Conservation (phyloP, 2,888 invertebrate species). For the Physocephala rufipes region DNA sequence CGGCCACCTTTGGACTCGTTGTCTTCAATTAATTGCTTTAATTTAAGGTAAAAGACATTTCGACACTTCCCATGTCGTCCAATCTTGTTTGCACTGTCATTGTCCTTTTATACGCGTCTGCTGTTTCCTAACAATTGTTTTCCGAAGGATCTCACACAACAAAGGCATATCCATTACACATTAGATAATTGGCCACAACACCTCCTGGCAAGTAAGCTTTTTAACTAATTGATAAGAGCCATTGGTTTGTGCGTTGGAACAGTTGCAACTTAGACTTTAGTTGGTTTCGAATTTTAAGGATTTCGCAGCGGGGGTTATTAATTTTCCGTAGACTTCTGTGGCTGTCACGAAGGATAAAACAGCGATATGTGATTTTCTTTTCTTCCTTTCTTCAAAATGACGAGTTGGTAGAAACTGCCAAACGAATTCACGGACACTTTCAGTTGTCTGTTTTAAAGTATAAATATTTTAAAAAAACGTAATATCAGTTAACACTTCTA, state of each 20-base stretch:
- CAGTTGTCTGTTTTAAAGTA: no score
- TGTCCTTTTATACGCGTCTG: neutral
- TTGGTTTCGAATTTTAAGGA: constrained; percentile 4
- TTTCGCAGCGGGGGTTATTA: constrained; percentile 2
- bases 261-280: constrained; percentile 18
- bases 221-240: constrained; percentile 34
- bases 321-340: no score
- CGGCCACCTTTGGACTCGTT: neutral
- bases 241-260: neutral
- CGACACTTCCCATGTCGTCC: no score
- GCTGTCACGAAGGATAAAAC: no score
- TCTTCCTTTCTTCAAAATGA: no score
- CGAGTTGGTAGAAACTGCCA: no score
- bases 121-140: no score
- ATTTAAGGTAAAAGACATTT: constrained; percentile 27
- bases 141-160: neutral
- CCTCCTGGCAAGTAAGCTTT: constrained; percentile 21
- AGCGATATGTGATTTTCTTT: no score
- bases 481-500: no score
- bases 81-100: constrained; percentile 11
- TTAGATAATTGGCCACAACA: constrained; percentile 31
- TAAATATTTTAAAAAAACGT: no score
- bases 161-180: constrained; percentile 34
- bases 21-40: constrained; percentile 25
- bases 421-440: no score